Evolutionary conservation across 2,888 invertebrate species (phyloP).

Genomic region (Charanyca ferruginea): DNA sequence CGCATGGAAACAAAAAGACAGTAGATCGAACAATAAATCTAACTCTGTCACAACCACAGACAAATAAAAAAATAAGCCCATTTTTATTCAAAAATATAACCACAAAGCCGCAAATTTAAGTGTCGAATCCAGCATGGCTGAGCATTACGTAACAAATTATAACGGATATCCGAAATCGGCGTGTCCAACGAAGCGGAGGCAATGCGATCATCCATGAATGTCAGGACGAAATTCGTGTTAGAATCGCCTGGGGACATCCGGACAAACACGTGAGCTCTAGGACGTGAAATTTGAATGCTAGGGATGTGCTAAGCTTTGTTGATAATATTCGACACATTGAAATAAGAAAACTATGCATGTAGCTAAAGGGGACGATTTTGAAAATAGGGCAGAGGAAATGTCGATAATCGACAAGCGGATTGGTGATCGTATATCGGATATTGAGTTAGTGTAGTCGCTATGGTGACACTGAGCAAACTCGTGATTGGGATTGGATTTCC

Average conservation of each 20-base stretch:
- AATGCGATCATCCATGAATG: constrained; percentile 74
- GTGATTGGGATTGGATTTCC: background rate
- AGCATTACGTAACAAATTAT: constrained; percentile 68
- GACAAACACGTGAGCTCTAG: constrained; percentile 39
- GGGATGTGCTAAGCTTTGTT: constrained; percentile 10
- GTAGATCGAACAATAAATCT: constrained; percentile 37
- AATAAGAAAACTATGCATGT: background rate
- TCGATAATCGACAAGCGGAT: constrained; percentile 6
- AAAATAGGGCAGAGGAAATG: constrained; percentile 27
- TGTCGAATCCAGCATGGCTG: constrained; percentile 50
- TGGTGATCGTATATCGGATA: constrained; percentile 31
- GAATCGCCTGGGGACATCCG: constrained; percentile 55
- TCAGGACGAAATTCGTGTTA: constrained; percentile 68
- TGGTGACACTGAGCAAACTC: constrained; percentile 5
- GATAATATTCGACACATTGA: background rate
- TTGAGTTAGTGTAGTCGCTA: constrained; percentile 31
- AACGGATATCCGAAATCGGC: constrained; percentile 72
- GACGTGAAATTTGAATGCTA: constrained; percentile 33
- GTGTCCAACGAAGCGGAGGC: constrained; percentile 63
- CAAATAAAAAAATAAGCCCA: constrained; percentile 38
- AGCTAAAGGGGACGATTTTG: constrained; percentile 13
- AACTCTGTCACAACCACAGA: constrained; percentile 48
- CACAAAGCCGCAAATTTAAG: constrained; percentile 49
- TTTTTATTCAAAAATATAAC: constrained; percentile 52
- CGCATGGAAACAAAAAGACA: constrained; percentile 29